Evolutionary conservation across 1,140 invertebrate genomes (phyloP).

Genomic region (Lucilia cuprina): DNA sequence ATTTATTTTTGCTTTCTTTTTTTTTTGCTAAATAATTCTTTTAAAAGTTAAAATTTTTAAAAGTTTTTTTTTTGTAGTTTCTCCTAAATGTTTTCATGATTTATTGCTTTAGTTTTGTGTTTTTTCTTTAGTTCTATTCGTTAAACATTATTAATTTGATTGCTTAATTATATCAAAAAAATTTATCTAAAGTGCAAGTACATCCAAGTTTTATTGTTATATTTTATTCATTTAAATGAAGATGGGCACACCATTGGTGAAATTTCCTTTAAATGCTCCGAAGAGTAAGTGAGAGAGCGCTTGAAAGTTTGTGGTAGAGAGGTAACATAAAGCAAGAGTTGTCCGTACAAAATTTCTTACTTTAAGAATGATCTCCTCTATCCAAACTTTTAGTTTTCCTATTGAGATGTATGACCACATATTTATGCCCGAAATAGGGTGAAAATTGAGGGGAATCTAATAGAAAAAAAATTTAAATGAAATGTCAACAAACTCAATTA

Average conservation of each 20-base stretch:
- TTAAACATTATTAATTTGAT: slow-evolving; percentile 22
- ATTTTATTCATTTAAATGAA: neutral
- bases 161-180: slow-evolving; percentile 10
- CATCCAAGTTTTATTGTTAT: neutral
- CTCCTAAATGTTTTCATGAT: neutral
- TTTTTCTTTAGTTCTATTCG: slow-evolving; percentile 45
- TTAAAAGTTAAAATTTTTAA: slow-evolving; percentile 43
- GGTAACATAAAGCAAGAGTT: neutral
- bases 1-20: slow-evolving; percentile 36
- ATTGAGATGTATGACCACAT: slow-evolving; percentile 55
- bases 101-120: slow-evolving; percentile 50
- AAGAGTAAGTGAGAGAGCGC: neutral
- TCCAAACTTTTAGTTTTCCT: slow-evolving; percentile 53
- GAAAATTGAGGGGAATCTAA: slow-evolving; percentile 60
- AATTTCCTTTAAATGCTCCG: too few relatives aligned
- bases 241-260: neutral
- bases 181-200: slow-evolving; percentile 4
- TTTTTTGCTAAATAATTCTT: slow-evolving; percentile 36
- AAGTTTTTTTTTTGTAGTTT: slow-evolving; percentile 41
- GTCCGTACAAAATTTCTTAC: neutral
- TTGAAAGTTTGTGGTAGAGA: neutral
- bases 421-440: slow-evolving; percentile 58
- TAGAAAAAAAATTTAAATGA: neutral
- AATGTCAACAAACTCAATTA: neutral
- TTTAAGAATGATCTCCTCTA: neutral